A percentile compares a stretch with the other conserved stretches of the same genome.
These are phyloP conservation scores for Pterostichus madidus DNA, from an alignment of 2,888 invertebrate genomes.

Conservation along the genomic window DNA sequence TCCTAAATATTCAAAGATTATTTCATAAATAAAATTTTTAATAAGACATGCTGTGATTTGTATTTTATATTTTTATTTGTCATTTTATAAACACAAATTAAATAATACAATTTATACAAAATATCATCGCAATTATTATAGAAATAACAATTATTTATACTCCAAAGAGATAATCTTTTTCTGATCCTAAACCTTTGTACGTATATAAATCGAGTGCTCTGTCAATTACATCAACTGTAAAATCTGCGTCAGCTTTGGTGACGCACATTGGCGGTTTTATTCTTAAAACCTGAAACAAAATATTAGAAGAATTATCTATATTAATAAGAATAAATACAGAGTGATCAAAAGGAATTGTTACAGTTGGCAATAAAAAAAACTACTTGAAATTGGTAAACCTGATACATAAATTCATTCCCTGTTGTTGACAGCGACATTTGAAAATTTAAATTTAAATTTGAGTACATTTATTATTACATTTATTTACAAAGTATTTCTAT, in stretches of 20 bases:
- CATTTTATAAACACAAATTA: constrained; percentile 9
- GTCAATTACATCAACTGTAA: constrained; percentile 82
- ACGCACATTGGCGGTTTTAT: constrained; percentile 98
- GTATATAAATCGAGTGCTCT: constrained; percentile 78
- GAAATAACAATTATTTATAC: background rate
- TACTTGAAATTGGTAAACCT: no score
- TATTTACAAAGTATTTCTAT: no score
- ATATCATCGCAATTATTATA: background rate
- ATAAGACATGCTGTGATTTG: constrained; percentile 12
- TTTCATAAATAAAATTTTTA: constrained; percentile 7
- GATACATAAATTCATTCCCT: no score
- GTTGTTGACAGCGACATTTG: no score
- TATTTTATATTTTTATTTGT: background rate
- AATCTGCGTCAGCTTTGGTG: constrained; percentile 90
- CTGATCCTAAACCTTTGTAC: background rate
- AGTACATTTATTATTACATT: no score
- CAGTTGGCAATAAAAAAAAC: no score
- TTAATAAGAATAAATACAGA: no score
- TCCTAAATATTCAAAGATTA: background rate
- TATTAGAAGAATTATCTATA: background rate
- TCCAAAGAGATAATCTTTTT: background rate
- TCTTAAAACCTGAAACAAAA: constrained; percentile 85
- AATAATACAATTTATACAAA: background rate
- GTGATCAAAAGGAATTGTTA: no score
- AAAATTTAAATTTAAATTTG: no score